Percentiles rank a stretch among this genome's conserved stretches.
These are phyloP conservation scores for Monarcha castaneiventris DNA, from an alignment of 2,113 vertebrate genomes.

Conservation along the genomic window DNA sequence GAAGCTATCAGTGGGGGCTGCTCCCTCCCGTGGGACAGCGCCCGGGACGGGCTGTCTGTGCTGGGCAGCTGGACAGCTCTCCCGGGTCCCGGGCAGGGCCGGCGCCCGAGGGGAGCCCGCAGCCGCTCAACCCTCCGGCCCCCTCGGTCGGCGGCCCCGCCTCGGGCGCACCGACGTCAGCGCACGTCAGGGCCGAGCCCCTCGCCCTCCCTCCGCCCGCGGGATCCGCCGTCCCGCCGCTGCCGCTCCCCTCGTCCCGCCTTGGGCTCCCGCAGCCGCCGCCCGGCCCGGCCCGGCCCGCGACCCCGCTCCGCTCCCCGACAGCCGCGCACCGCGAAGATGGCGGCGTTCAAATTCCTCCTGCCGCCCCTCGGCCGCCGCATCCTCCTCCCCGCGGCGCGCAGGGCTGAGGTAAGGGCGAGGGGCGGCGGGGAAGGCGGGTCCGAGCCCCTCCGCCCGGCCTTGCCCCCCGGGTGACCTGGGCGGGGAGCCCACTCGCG, in stretches of 20 bases:
- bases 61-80: background rate
- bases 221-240: background rate
- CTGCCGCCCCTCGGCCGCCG: background rate
- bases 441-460: background rate
- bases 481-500: background rate
- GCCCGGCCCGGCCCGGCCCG: background rate
- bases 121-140: accelerated
- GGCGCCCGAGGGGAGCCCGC: background rate
- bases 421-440: background rate
- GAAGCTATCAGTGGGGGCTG: background rate
- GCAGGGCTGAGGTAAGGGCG: constrained; percentile 55
- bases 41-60: background rate
- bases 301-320: background rate
- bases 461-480: background rate
- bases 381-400: background rate
- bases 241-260: too few species aligned
- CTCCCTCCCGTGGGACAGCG: background rate
- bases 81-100: accelerated
- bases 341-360: constrained; percentile 64
- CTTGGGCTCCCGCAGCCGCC: background rate
- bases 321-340: constrained; percentile 7
- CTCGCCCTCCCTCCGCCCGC: background rate
- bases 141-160: background rate
- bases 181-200: background rate
- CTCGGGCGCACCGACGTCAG: background rate